Conservation (phyloP, 2,797 vertebrate genomes). For the Centroberyx gerrardi region DNA sequence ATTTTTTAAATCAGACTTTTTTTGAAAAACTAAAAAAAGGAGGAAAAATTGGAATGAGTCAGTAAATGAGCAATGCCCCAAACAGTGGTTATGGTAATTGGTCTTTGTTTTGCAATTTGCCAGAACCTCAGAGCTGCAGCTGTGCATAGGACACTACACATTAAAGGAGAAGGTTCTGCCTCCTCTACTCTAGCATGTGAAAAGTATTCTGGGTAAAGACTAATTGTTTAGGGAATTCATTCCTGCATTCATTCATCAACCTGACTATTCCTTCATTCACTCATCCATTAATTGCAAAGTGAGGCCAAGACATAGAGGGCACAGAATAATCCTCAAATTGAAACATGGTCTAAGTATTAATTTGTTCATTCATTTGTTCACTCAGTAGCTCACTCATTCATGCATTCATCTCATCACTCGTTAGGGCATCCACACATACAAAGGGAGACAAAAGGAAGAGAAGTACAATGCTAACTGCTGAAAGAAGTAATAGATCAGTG, state of each 20-base stretch:
- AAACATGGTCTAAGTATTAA: not conserved
- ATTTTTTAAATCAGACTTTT: slow-evolving; percentile 30
- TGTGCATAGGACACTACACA: not conserved
- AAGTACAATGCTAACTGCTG: not conserved
- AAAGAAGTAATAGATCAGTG: not conserved
- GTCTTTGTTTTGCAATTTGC: not conserved
- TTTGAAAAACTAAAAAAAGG: slow-evolving; percentile 20
- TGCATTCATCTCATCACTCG: not conserved
- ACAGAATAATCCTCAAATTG: not conserved
- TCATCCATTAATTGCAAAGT: not conserved
- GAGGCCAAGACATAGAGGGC: not conserved
- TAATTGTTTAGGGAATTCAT: not conserved
- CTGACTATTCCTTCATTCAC: not conserved
- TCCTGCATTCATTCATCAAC: not conserved
- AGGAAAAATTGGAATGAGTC: slow-evolving; percentile 13
- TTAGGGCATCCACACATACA: slow-evolving; percentile 17
- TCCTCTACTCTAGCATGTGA: not conserved
- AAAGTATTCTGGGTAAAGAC: not conserved
- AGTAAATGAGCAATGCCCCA: slow-evolving; percentile 1
- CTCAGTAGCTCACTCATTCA: slow-evolving; percentile 2
- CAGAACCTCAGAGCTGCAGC: no score
- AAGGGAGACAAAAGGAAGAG: slow-evolving; percentile 19
- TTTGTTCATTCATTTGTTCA: not conserved
- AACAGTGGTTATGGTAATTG: slow-evolving; percentile 19
- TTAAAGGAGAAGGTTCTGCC: not conserved